Percentiles rank a stretch among this genome's conserved stretches.
phyloP scores from a whole-genome alignment of 2,113 vertebrate genomes.

The Pseudorhombus dupliciocellatus region DNA sequence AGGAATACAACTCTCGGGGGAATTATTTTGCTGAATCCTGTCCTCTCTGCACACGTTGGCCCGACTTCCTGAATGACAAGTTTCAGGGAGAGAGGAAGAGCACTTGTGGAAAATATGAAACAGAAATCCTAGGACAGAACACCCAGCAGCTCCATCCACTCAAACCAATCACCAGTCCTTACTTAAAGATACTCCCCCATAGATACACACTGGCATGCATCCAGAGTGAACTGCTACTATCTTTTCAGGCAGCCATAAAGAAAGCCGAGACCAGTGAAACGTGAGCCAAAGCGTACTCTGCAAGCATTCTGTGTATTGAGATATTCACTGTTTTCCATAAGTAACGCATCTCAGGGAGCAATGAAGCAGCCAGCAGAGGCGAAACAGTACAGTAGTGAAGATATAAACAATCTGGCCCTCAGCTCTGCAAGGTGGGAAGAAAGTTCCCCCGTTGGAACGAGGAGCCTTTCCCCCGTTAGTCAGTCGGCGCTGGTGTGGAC shows the following conservation, averaged over 20 bases:
- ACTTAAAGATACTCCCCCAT: conserved; percentile 68
- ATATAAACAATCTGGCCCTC: conserved; percentile 70
- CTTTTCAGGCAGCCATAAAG: conserved; percentile 72
- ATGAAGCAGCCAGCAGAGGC: conserved; percentile 64
- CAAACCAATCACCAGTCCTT: conserved; percentile 65
- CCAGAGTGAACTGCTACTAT: conserved; percentile 71
- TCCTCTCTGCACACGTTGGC: conserved; percentile 34
- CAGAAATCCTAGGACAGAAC: conserved; percentile 63
- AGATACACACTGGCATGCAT: conserved; percentile 68
- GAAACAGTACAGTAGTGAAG: conserved; percentile 57
- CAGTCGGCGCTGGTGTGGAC: conserved; percentile 38
- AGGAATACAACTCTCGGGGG: conserved; percentile 63
- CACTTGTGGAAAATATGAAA: conserved; percentile 35
- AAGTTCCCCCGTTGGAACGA: conserved; percentile 55
- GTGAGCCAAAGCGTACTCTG: conserved; percentile 70
- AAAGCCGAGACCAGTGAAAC: conserved; percentile 69
- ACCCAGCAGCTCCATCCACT: conserved; percentile 60
- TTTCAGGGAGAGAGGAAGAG: conserved; percentile 45
- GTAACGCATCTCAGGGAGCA: conserved; percentile 71
- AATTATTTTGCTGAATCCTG: conserved; percentile 55
- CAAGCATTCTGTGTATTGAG: conserved; percentile 72
- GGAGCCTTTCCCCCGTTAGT: conserved; percentile 37
- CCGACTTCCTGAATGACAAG: conserved; percentile 52
- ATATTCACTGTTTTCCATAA: conserved; percentile 79
- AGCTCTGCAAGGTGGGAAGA: conserved; percentile 58